A percentile compares a stretch with the other conserved stretches of the same genome.
Conservation (phyloP, 2,113 vertebrate species). For the Entomyzon cyanotis region DNA sequence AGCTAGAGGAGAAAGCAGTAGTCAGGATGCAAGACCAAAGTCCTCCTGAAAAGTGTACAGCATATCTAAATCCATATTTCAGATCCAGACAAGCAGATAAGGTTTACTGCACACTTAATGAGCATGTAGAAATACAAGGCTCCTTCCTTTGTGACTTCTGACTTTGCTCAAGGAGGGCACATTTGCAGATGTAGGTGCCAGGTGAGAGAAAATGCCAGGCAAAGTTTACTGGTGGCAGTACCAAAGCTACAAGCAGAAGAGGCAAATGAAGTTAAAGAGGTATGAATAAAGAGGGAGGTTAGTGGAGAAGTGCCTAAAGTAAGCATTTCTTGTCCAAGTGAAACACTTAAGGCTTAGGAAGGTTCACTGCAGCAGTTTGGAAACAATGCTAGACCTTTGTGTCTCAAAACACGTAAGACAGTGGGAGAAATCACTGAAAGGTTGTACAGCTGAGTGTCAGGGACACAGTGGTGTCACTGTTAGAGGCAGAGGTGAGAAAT, state of each 20-base stretch:
- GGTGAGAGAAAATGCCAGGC: background rate
- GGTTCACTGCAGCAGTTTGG: background rate
- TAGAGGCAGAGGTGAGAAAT: background rate
- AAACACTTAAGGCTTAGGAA: background rate
- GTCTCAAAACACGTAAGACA: slow-evolving; percentile 6
- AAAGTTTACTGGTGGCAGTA: background rate
- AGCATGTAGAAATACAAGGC: background rate
- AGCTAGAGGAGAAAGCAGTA: background rate
- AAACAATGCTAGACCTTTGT: background rate
- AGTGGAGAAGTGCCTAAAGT: background rate
- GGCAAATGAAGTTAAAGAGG: background rate
- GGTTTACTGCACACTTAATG: background rate
- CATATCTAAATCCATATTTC: background rate
- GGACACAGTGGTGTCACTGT: background rate
- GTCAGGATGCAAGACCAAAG: background rate
- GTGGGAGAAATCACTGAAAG: background rate
- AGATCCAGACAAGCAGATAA: background rate
- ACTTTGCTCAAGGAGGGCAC: background rate
- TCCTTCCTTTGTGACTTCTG: background rate
- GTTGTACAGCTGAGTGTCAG: background rate
- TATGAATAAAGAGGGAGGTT: background rate
- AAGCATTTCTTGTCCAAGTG: background rate
- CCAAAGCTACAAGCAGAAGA: background rate
- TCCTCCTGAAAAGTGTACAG: background rate
- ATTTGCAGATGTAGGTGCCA: background rate